Conservation (phyloP, 1,140 invertebrate species). For the Triops longicaudatus region DNA sequence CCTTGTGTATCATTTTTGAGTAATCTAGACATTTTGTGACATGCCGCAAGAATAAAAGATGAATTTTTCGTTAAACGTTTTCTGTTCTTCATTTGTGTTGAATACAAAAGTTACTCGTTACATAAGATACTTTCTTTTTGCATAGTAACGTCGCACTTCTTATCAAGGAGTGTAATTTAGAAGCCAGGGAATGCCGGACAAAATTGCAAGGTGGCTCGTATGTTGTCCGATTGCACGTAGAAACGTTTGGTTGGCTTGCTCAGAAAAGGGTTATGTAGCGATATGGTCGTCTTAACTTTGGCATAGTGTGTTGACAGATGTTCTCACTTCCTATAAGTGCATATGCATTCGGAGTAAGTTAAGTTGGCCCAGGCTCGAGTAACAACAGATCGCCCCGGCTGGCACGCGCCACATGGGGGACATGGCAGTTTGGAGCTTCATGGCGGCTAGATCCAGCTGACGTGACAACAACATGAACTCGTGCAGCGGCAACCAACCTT, state of each 20-base stretch:
- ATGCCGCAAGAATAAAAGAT: slow-evolving; percentile 12
- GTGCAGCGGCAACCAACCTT: neutral
- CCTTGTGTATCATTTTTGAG: slow-evolving; percentile 8
- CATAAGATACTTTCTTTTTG: too few relatives aligned
- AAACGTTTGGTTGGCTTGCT: neutral
- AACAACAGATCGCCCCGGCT: neutral
- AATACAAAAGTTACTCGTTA: too few relatives aligned
- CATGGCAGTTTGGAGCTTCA: neutral
- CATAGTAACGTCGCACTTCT: too few relatives aligned
- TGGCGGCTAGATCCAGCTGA: slow-evolving; percentile 9
- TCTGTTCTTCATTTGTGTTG: neutral
- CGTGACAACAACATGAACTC: slow-evolving; percentile 10
- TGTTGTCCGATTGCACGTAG: too few relatives aligned
- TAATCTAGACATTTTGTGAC: slow-evolving; percentile 12
- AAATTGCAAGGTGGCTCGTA: too few relatives aligned
- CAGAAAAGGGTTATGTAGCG: neutral
- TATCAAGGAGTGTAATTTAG: too few relatives aligned
- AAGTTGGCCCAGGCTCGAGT: neutral
- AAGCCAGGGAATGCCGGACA: too few relatives aligned
- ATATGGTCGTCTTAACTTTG: neutral
- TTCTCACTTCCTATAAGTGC: neutral
- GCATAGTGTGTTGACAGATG: slow-evolving; percentile 1
- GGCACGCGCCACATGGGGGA: slow-evolving; percentile 13
- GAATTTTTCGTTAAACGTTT: neutral
- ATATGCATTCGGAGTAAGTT: neutral